Evolutionary conservation across 1,140 invertebrate species (phyloP).

Genomic region (Leptestheria dahalacensis): DNA sequence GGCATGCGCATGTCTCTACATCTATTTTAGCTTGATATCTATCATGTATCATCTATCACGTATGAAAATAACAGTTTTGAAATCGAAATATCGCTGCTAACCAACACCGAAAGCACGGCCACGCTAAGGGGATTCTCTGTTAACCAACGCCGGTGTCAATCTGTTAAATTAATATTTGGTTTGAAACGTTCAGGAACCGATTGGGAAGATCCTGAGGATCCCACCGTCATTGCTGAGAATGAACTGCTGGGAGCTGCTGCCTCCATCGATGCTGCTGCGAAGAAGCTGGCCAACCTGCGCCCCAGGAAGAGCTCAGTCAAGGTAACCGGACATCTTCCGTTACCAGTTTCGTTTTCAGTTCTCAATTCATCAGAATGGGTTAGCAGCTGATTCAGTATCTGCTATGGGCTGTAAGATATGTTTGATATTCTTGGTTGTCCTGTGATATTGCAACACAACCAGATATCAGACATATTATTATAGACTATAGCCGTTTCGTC

Average conservation of each 20-base stretch:
- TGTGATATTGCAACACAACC: slow-evolving; percentile 54
- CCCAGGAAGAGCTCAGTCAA: slow-evolving; percentile 50
- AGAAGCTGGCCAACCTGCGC: slow-evolving; percentile 77
- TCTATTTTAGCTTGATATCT: neutral
- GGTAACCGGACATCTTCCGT: slow-evolving; percentile 24
- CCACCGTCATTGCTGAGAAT: slow-evolving; percentile 94
- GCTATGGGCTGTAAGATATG: slow-evolving; percentile 78
- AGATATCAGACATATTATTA: slow-evolving; percentile 96
- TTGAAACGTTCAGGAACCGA: slow-evolving; percentile 43
- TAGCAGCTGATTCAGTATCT: neutral
- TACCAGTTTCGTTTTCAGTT: too few relatives aligned
- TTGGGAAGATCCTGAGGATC: slow-evolving; percentile 92
- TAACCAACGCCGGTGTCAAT: too few relatives aligned
- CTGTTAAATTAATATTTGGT: slow-evolving; percentile 1
- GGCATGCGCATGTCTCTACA: neutral
- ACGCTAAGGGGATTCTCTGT: too few relatives aligned
- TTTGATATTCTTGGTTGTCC: slow-evolving; percentile 99
- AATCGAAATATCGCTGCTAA: too few relatives aligned
- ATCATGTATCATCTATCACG: neutral
- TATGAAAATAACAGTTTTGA: too few relatives aligned
- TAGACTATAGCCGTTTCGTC: slow-evolving; percentile 17
- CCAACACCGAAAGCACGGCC: too few relatives aligned
- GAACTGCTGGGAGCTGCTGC: slow-evolving; percentile 93
- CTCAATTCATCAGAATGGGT: too few relatives aligned
- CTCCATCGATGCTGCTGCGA: slow-evolving; percentile 94